Conservation (phyloP, 2,888 invertebrate genomes). For the Lasioglossum figueresi region DNA sequence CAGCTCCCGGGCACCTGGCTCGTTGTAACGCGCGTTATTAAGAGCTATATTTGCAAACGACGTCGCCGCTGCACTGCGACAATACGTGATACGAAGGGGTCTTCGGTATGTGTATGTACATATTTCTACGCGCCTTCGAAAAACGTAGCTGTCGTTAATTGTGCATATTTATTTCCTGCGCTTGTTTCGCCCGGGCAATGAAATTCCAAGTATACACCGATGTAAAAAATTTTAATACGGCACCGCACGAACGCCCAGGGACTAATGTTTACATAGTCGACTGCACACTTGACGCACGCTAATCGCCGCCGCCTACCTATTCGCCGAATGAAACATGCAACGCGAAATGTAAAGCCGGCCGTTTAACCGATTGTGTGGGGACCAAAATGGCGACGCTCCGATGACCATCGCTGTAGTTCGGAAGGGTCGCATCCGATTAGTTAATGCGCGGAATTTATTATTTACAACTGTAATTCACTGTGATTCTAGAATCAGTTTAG, state of each 20-base stretch:
- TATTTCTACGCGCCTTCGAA: constrained; percentile 17
- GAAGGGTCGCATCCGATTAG: neutral
- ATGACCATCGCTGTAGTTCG: neutral
- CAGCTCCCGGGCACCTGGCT: neutral
- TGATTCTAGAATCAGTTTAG: constrained; percentile 4
- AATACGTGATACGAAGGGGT: constrained; percentile 41
- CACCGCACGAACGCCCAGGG: neutral
- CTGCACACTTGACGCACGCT: neutral
- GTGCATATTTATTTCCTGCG: constrained; percentile 15
- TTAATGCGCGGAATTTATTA: neutral
- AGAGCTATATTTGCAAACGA: constrained; percentile 43
- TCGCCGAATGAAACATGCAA: neutral
- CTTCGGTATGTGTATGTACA: neutral
- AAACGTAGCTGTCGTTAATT: constrained; percentile 30
- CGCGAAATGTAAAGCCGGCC: neutral
- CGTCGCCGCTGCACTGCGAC: constrained; percentile 41
- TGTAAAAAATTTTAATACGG: neutral
- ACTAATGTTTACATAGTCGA: neutral
- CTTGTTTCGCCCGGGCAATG: neutral
- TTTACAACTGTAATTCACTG: neutral
- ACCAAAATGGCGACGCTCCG: neutral
- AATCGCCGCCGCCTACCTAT: neutral
- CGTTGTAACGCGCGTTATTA: constrained; percentile 34
- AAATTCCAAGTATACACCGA: neutral
- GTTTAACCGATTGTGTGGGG: neutral